phyloP scores from a whole-genome alignment of 2,888 invertebrate species.

The Sarcophaga caerulescens region DNA sequence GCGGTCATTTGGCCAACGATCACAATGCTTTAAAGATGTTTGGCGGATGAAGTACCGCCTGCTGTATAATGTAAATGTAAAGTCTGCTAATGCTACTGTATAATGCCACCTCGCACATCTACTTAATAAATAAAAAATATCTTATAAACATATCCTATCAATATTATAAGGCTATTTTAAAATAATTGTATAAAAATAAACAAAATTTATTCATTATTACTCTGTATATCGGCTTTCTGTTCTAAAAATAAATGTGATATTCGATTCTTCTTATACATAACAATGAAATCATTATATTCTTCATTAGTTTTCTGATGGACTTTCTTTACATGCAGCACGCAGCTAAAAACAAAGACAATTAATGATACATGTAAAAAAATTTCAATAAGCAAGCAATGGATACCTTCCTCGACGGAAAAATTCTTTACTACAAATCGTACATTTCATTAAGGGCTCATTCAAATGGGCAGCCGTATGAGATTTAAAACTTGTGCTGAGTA shows the following conservation, averaged over 20 bases:
- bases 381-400: too few species aligned
- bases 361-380: too few species aligned
- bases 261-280: constrained; percentile 32
- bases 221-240: constrained; percentile 31
- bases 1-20: too few species aligned
- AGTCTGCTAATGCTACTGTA: too few species aligned
- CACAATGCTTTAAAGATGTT: too few species aligned
- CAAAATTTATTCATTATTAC: neutral
- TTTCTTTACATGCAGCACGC: constrained; percentile 32
- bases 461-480: constrained; percentile 56
- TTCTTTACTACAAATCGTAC: constrained; percentile 53
- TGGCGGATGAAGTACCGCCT: too few species aligned
- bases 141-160: too few species aligned
- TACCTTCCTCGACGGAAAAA: constrained; percentile 49
- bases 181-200: neutral
- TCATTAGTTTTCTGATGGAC: constrained; percentile 38
- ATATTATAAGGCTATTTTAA: too few species aligned
- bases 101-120: too few species aligned
- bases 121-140: too few species aligned
- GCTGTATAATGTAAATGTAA: too few species aligned
- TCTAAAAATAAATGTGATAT: constrained; percentile 55
- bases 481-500: constrained; percentile 45
- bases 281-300: constrained; percentile 48
- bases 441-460: constrained; percentile 57
- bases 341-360: constrained; percentile 28